Percentiles rank a stretch among this genome's conserved stretches.
Evolutionary conservation across 1,140 invertebrate genomes (phyloP).

Genomic region (Colletes gigas): DNA sequence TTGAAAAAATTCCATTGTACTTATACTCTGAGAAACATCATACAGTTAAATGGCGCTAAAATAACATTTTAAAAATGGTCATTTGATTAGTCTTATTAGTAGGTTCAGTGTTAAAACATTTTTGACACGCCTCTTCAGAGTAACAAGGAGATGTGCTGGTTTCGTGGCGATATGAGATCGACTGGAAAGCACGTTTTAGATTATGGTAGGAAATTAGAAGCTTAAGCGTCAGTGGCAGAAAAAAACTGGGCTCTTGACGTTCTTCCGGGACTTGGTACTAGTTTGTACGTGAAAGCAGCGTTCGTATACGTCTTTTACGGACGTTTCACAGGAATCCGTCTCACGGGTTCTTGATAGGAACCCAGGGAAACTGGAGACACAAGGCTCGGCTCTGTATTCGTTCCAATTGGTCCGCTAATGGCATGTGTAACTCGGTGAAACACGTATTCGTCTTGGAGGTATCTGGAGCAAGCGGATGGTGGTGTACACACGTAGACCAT

Average conservation of each 20-base stretch:
- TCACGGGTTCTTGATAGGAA: slow-evolving; percentile 25
- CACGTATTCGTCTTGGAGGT: slow-evolving; percentile 19
- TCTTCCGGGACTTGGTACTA: background rate
- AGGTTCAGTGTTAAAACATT: no score
- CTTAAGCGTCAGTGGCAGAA: background rate
- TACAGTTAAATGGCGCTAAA: no score
- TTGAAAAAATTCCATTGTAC: no score
- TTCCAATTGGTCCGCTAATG: slow-evolving; percentile 51
- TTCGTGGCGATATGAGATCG: background rate
- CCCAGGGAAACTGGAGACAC: background rate
- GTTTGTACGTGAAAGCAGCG: slow-evolving; percentile 7
- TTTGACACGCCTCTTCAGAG: no score
- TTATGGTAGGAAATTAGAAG: background rate
- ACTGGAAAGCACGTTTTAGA: background rate
- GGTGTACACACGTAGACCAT: background rate
- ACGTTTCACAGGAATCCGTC: slow-evolving; percentile 33
- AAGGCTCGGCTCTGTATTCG: slow-evolving; percentile 21
- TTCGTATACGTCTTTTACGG: slow-evolving; percentile 8
- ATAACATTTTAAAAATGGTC: no score
- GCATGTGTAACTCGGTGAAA: slow-evolving; percentile 39
- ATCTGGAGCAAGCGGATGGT: slow-evolving; percentile 40
- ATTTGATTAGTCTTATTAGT: no score
- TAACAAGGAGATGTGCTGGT: no score
- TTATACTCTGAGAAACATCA: no score
- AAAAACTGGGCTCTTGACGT: slow-evolving; percentile 20